These are phyloP conservation scores for Drosophila trapezifrons DNA, from an alignment of 1,140 invertebrate genomes.

Conservation along the genomic window DNA sequence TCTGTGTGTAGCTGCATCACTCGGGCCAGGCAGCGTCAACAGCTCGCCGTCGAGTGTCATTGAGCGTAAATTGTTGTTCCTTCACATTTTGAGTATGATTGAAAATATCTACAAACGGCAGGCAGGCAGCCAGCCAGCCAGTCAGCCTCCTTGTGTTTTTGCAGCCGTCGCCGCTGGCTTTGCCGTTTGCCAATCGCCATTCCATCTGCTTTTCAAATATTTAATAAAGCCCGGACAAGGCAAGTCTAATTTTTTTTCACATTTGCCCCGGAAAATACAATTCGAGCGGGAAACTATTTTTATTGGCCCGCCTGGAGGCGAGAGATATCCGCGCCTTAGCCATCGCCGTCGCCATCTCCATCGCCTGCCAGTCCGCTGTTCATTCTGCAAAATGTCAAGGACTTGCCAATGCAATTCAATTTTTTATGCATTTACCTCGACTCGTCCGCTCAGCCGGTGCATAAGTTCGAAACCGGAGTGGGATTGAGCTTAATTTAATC, in stretches of 20 bases:
- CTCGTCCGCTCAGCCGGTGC: constrained; percentile 2
- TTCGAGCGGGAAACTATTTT: constrained; percentile 62
- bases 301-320: constrained; percentile 58
- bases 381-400: constrained; percentile 76
- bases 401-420: constrained; percentile 73
- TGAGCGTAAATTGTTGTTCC: constrained; percentile 83
- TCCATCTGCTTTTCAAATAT: constrained; percentile 72
- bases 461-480: constrained; percentile 36
- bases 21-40: constrained; percentile 62
- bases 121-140: constrained; percentile 9
- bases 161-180: constrained; percentile 30
- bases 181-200: constrained; percentile 51
- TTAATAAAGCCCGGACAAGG: constrained; percentile 77
- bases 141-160: constrained; percentile 30
- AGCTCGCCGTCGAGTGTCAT: constrained; percentile 76
- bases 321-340: constrained; percentile 40
- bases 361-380: constrained; percentile 52
- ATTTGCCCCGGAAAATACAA: constrained; percentile 48
- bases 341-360: constrained; percentile 25
- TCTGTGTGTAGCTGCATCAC: constrained; percentile 53
- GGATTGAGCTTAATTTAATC: constrained; percentile 64
- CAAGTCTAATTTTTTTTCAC: constrained; percentile 54
- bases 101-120: constrained; percentile 77
- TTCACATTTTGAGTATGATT: constrained; percentile 83
- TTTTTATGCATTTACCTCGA: constrained; percentile 66